phyloP scores from a whole-genome alignment of 2,797 vertebrate genomes.

The Rhynchonycteris naso region DNA sequence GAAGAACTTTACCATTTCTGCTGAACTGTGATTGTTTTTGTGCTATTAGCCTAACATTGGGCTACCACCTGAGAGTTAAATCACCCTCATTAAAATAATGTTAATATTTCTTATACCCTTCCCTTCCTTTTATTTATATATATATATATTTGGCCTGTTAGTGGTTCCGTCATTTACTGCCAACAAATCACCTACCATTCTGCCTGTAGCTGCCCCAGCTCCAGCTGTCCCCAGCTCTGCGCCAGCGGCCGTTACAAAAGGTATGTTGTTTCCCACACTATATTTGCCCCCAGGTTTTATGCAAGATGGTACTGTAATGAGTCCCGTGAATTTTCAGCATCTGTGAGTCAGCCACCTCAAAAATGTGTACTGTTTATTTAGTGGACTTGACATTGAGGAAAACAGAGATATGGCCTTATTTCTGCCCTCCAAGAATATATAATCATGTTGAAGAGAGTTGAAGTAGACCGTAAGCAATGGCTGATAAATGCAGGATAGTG shows the following conservation, averaged over 20 bases:
- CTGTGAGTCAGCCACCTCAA: background rate
- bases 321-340: slow-evolving; percentile 15
- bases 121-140: background rate
- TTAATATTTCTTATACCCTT: background rate
- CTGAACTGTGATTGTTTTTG: background rate
- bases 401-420: background rate
- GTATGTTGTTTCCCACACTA: slow-evolving; percentile 69
- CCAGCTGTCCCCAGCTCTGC: slow-evolving; percentile 76
- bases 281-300: background rate
- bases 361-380: background rate
- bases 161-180: slow-evolving; percentile 90
- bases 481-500: background rate
- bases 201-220: slow-evolving; percentile 81
- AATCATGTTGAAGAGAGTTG: background rate
- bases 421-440: slow-evolving; percentile 1
- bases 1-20: background rate
- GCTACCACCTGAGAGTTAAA: background rate
- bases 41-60: background rate
- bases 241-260: slow-evolving; percentile 82
- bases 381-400: background rate
- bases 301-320: background rate
- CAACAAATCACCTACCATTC: slow-evolving; percentile 89
- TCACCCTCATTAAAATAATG: background rate
- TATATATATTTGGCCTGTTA: slow-evolving; percentile 63
- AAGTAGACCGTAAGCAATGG: background rate